Percentiles rank a stretch among this genome's conserved stretches.
These are phyloP conservation scores for Goniozus legneri DNA, from an alignment of 1,140 invertebrate genomes.

Conservation along the genomic window DNA sequence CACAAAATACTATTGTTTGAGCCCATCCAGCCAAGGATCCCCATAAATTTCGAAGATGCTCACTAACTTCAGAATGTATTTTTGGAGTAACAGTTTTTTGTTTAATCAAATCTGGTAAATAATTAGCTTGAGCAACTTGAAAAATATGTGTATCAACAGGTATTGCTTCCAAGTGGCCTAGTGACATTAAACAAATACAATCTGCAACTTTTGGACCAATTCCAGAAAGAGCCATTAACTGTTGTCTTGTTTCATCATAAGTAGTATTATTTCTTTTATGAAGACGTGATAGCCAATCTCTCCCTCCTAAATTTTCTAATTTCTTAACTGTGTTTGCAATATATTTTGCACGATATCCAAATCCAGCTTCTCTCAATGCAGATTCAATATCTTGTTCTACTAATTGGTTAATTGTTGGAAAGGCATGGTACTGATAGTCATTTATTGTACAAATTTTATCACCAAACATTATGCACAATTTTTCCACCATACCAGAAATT, in stretches of 20 bases:
- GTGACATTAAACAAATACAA: constrained; percentile 95
- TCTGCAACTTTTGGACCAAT: constrained; percentile 96
- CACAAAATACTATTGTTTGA: constrained; percentile 70
- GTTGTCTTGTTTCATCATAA: constrained; percentile 70
- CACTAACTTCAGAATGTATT: constrained; percentile 81
- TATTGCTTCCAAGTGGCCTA: constrained; percentile 83
- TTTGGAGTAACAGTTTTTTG: constrained; percentile 80
- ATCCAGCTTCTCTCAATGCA: constrained; percentile 73
- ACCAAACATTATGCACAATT: constrained; percentile 81
- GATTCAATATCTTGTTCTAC: constrained; percentile 63
- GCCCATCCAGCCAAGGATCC: constrained; percentile 92
- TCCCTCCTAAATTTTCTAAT: constrained; percentile 66
- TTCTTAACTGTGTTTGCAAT: constrained; percentile 71
- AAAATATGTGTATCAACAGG: constrained; percentile 97
- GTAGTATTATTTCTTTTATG: constrained; percentile 54
- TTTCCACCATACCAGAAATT: constrained; percentile 89
- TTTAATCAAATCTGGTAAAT: constrained; percentile 74
- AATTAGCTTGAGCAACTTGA: constrained; percentile 81
- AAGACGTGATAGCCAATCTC: constrained; percentile 69
- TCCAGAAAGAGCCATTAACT: constrained; percentile 76
- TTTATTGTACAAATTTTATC: constrained; percentile 67
- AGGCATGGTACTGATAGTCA: constrained; percentile 68
- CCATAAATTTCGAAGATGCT: constrained; percentile 77
- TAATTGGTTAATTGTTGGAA: constrained; percentile 73
- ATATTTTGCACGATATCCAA: constrained; percentile 90